phyloP scores from a whole-genome alignment of 2,797 vertebrate genomes.

The Sebastes kiyomatsui region DNA sequence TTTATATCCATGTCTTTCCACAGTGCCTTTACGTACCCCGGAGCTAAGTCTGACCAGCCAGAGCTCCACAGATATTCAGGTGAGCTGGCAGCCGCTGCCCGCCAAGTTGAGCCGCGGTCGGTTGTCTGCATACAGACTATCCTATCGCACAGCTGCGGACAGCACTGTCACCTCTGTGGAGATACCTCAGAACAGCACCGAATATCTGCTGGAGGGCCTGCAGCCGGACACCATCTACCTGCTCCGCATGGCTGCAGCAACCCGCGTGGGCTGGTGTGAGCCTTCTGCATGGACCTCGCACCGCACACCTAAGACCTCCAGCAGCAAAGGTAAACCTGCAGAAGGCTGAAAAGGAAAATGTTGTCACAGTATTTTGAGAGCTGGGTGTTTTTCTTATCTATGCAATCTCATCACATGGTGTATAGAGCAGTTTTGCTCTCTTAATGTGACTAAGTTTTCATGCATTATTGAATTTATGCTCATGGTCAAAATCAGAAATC shows the following conservation, averaged over 20 bases:
- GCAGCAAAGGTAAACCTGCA: slow-evolving; percentile 84
- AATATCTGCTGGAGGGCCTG: slow-evolving; percentile 87
- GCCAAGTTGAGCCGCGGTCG: slow-evolving; percentile 89
- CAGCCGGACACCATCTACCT: slow-evolving; percentile 92
- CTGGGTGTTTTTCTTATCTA: not conserved
- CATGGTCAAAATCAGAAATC: not conserved
- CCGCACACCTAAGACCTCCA: slow-evolving; percentile 90
- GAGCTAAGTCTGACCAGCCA: slow-evolving; percentile 93
- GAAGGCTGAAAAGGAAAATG: not conserved
- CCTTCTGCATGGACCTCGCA: slow-evolving; percentile 95
- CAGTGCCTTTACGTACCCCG: slow-evolving; percentile 95
- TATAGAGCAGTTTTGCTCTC: not conserved
- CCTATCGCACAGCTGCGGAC: slow-evolving; percentile 89
- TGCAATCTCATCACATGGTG: not conserved
- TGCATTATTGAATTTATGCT: not conserved
- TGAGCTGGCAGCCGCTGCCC: slow-evolving; percentile 93
- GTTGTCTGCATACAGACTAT: slow-evolving; percentile 89
- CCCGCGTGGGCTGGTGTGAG: slow-evolving; percentile 93
- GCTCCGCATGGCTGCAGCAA: slow-evolving; percentile 92
- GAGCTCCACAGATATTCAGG: slow-evolving; percentile 91
- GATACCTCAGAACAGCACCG: slow-evolving; percentile 84
- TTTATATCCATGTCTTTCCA: slow-evolving; percentile 10
- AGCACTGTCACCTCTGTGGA: slow-evolving; percentile 85
- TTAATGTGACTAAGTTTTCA: not conserved
- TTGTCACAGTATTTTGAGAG: not conserved